phyloP scores from a whole-genome alignment of 2,888 invertebrate genomes.

The Caenorhabditis angaria region DNA sequence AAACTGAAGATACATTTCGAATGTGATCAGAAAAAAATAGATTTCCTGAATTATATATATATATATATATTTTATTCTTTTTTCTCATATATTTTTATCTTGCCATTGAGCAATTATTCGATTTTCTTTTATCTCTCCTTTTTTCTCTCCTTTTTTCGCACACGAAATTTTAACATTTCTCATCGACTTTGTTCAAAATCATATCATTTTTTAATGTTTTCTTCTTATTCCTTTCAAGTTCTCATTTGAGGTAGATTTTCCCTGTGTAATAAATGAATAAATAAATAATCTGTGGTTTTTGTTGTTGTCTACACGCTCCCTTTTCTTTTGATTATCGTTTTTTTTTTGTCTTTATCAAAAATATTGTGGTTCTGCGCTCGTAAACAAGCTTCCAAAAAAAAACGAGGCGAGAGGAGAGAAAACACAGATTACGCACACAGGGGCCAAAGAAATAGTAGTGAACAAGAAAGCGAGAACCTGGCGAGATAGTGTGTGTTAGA shows the following conservation, averaged over 20 bases:
- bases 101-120: not conserved
- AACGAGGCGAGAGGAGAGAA: too few relatives aligned
- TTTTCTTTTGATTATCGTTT: not conserved
- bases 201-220: slow-evolving; percentile 2
- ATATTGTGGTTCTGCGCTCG: not conserved
- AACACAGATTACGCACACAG: not conserved
- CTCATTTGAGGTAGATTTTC: not conserved
- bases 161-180: not conserved
- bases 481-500: not conserved
- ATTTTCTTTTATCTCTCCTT: not conserved
- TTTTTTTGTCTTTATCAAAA: not conserved
- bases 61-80: too few relatives aligned
- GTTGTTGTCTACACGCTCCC: not conserved
- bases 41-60: too few relatives aligned
- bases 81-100: not conserved
- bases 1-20: not conserved
- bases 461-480: not conserved
- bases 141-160: not conserved
- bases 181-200: slow-evolving; percentile 6
- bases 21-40: not conserved
- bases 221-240: not conserved
- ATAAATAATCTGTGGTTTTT: not conserved
- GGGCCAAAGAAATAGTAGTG: not conserved
- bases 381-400: slow-evolving; percentile 2
- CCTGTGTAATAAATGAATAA: not conserved